These are phyloP conservation scores for Cololabis saira DNA, from an alignment of 2,113 vertebrate species.

Conservation along the genomic window DNA sequence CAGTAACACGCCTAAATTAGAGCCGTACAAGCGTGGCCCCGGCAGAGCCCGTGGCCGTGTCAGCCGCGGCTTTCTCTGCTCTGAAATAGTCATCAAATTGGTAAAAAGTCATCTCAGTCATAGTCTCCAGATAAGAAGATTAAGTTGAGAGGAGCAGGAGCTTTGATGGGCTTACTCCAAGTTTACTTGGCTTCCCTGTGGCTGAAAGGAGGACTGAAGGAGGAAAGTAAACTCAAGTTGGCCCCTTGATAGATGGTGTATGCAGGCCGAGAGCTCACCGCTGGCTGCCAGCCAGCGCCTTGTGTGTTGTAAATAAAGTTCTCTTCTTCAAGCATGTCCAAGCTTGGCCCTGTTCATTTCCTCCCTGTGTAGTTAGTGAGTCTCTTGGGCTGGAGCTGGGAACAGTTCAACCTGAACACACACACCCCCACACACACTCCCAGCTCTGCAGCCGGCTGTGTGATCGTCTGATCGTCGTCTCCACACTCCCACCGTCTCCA, in stretches of 20 bases:
- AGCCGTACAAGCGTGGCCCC: constrained; percentile 45
- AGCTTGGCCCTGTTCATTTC: constrained; percentile 71
- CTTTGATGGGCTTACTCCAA: constrained; percentile 48
- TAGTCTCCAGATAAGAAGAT: constrained; percentile 51
- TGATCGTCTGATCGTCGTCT: constrained; percentile 69
- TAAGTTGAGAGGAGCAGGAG: constrained; percentile 35
- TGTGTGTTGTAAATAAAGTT: constrained; percentile 82
- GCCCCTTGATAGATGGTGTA: constrained; percentile 78
- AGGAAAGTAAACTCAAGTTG: constrained; percentile 53
- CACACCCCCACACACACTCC: constrained; percentile 14
- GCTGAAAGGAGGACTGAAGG: constrained; percentile 20
- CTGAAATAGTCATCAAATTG: constrained; percentile 45
- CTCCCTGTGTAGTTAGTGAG: constrained; percentile 48
- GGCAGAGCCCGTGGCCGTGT: constrained; percentile 16
- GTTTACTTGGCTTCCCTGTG: constrained; percentile 36
- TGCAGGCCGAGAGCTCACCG: constrained; percentile 66
- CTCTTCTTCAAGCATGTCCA: constrained; percentile 73
- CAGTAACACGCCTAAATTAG: constrained; percentile 49
- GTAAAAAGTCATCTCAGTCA: constrained; percentile 47
- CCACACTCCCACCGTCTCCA: constrained; percentile 59
- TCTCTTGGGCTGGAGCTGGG: constrained; percentile 59
- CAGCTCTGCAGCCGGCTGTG: constrained; percentile 40
- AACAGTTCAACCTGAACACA: constrained; percentile 70
- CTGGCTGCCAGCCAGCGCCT: constrained; percentile 66
- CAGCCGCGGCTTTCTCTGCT: constrained; percentile 18